Conservation (phyloP, 2,888 invertebrate genomes). For the Ochropacha duplaris region DNA sequence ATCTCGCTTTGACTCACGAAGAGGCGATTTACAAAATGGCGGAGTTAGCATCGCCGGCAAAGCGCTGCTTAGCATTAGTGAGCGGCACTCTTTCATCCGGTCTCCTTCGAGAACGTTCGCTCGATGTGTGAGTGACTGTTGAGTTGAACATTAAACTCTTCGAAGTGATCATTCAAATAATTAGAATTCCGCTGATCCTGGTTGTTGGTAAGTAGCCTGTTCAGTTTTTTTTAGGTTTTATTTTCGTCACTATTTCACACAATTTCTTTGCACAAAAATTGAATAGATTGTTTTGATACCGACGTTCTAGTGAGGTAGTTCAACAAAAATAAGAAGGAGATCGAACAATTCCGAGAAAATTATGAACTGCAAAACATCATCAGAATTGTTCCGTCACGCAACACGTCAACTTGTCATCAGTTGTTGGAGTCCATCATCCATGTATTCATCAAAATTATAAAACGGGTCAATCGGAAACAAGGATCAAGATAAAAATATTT, state of each 20-base stretch:
- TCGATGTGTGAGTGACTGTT: slow-evolving; percentile 4
- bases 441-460: too few relatives aligned
- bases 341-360: neutral
- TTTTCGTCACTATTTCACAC: neutral
- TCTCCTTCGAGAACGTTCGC: slow-evolving; percentile 46
- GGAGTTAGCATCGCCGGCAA: slow-evolving; percentile 29
- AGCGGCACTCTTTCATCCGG: slow-evolving; percentile 42
- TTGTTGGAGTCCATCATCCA: too few relatives aligned
- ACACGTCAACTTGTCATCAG: neutral
- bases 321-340: neutral
- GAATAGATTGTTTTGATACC: too few relatives aligned
- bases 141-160: neutral
- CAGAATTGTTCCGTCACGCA: neutral
- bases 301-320: neutral
- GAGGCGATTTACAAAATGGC: slow-evolving; percentile 66
- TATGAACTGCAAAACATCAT: neutral
- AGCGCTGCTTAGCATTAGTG: slow-evolving; percentile 19
- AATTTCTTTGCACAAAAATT: neutral
- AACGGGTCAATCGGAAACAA: too few relatives aligned
- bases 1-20: slow-evolving; percentile 57
- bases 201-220: neutral
- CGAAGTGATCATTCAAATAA: neutral
- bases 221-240: neutral
- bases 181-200: neutral
- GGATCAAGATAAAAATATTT: neutral